phyloP scores from a whole-genome alignment of 2,113 vertebrate species.

The Rafetus swinhoei region DNA sequence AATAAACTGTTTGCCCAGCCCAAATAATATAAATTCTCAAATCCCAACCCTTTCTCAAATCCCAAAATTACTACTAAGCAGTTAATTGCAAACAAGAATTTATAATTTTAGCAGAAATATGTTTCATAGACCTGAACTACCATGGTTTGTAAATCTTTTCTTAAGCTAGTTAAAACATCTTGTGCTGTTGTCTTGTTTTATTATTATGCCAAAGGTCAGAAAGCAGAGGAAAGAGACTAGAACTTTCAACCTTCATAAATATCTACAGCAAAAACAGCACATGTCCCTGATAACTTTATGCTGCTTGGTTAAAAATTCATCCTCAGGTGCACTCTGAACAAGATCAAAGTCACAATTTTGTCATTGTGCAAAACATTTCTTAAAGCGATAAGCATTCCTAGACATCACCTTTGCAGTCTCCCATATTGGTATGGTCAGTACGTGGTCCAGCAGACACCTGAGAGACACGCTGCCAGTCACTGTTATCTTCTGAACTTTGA shows the following conservation, averaged over 20 bases:
- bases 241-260: background rate
- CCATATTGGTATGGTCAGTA: slow-evolving; percentile 88
- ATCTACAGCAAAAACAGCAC: background rate
- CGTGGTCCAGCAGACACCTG: slow-evolving; percentile 76
- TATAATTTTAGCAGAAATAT: background rate
- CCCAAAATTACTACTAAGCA: background rate
- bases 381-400: background rate
- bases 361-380: background rate
- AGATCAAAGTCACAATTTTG: background rate
- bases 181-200: background rate
- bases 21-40: background rate
- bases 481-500: slow-evolving; percentile 82
- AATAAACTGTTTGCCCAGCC: background rate
- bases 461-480: slow-evolving; percentile 81
- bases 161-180: background rate
- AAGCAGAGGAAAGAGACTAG: background rate
- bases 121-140: background rate
- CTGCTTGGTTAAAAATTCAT: slow-evolving; percentile 55
- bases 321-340: background rate
- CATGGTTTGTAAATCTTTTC: background rate
- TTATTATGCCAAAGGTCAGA: background rate
- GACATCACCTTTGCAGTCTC: slow-evolving; percentile 86
- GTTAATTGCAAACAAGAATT: background rate
- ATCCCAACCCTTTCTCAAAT: background rate
- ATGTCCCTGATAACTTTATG: background rate